Percentiles rank a stretch among this genome's conserved stretches.
Evolutionary conservation across 23 tunicate species (phyloP).

Genomic region (Diplosoma virens): DNA sequence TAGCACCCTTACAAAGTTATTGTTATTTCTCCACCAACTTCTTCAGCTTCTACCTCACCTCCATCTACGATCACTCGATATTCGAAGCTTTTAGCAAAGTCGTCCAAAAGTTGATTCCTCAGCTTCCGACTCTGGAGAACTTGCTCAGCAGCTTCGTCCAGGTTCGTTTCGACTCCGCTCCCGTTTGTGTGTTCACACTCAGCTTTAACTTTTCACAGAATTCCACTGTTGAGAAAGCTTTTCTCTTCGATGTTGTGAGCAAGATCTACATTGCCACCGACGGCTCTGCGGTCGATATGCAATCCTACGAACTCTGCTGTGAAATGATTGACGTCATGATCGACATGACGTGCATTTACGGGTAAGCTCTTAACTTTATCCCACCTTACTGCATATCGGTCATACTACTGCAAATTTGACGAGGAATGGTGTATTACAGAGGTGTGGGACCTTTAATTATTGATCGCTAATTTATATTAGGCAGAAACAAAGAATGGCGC

Average conservation of each 20-base stretch:
- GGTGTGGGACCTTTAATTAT: too few species aligned
- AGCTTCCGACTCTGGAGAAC: constrained; percentile 82
- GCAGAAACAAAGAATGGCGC: too few species aligned
- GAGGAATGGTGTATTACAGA: too few species aligned
- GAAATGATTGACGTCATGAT: constrained; percentile 98
- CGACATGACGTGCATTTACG: constrained; percentile 85
- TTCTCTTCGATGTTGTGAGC: constrained; percentile 90
- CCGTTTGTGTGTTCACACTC: too few species aligned
- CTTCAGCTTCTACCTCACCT: constrained; percentile 79
- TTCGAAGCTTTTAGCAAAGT: constrained; percentile 98
- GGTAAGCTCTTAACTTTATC: too few species aligned
- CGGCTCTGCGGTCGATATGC: constrained; percentile 94
- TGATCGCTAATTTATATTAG: too few species aligned
- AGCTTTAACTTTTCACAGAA: constrained; percentile 30
- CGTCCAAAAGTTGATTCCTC: constrained; percentile 92
- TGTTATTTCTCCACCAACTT: too few species aligned
- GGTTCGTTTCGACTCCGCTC: constrained; percentile 15
- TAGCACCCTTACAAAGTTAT: too few species aligned
- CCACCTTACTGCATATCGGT: too few species aligned
- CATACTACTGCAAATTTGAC: too few species aligned
- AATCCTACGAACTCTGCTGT: constrained; percentile 92
- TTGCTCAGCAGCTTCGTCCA: constrained; percentile 82
- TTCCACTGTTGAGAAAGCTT: constrained; percentile 82
- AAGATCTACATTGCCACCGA: constrained; percentile 95
- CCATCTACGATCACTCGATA: constrained; percentile 94